These are phyloP conservation scores for Calidris pygmaea DNA, from an alignment of 2,113 vertebrate genomes.

Conservation along the genomic window DNA sequence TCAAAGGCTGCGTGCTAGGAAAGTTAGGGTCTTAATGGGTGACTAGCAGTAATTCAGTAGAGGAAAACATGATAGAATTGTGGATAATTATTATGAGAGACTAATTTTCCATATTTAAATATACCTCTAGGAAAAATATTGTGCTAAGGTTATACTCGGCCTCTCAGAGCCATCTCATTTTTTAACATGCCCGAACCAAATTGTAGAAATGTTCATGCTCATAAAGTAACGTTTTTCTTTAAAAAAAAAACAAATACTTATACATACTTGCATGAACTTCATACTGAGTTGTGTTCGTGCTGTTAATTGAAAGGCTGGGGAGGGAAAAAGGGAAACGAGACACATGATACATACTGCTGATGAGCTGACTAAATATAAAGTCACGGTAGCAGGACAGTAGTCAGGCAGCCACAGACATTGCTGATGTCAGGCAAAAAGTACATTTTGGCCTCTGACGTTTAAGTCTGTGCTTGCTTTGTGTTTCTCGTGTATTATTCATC, in stretches of 20 bases:
- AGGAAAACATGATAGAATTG: not conserved
- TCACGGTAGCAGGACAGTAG: not conserved
- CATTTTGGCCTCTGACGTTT: slow-evolving; percentile 12
- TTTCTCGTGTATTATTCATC: not conserved
- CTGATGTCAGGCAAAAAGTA: slow-evolving; percentile 5
- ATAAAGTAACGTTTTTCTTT: not conserved
- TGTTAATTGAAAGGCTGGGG: not conserved
- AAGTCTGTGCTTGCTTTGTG: not conserved
- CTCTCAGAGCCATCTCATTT: not conserved
- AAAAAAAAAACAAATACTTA: not conserved
- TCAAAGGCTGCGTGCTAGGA: not conserved
- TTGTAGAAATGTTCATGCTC: not conserved
- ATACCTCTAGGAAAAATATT: not conserved
- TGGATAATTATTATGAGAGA: not conserved
- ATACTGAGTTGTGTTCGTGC: not conserved
- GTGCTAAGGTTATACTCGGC: not conserved
- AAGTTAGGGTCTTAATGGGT: not conserved
- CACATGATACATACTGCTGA: not conserved
- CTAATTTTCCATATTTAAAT: not conserved
- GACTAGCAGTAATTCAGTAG: not conserved
- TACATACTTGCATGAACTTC: fast-evolving
- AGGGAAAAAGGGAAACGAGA: not conserved
- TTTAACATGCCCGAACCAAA: not conserved
- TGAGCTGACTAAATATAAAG: not conserved
- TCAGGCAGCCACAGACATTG: not conserved